Evolutionary conservation across 2,113 vertebrate species (phyloP).

Genomic region (Colius striatus): DNA sequence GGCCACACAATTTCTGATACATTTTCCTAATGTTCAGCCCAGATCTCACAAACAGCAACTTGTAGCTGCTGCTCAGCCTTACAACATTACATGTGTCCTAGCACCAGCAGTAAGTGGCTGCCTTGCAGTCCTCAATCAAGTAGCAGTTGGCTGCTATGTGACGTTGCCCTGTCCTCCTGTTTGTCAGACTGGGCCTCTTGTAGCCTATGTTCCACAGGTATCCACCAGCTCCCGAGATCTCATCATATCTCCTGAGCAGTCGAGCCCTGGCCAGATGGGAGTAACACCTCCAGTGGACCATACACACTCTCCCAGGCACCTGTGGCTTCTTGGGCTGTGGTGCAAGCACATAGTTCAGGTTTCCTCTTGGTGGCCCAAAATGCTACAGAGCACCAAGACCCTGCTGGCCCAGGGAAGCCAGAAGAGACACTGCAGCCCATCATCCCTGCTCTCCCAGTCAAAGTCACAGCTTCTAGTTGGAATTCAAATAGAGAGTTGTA

Average conservation of each 20-base stretch:
- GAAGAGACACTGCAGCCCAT: neutral
- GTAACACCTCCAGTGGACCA: neutral
- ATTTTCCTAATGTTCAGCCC: neutral
- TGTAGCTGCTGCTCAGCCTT: neutral
- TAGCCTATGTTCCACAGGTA: rapidly evolving
- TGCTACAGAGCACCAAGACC: neutral
- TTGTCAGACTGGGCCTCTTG: neutral
- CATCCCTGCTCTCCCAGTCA: neutral
- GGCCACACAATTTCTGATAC: neutral
- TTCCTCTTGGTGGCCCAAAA: neutral
- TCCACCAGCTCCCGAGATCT: neutral
- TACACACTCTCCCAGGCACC: rapidly evolving
- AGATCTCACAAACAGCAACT: neutral
- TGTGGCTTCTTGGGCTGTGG: rapidly evolving
- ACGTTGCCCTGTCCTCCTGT: neutral
- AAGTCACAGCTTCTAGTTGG: neutral
- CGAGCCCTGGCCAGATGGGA: neutral
- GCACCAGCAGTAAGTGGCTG: neutral
- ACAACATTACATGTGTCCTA: rapidly evolving
- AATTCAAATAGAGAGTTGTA: neutral
- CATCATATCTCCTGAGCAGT: neutral
- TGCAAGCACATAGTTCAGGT: neutral
- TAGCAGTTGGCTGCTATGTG: neutral
- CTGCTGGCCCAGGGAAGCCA: neutral
- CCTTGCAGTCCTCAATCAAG: neutral